Percentiles rank a stretch among this genome's conserved stretches.
phyloP scores from a whole-genome alignment of 64 coral and sea anemone species.

The Pocillopora damicornis region DNA sequence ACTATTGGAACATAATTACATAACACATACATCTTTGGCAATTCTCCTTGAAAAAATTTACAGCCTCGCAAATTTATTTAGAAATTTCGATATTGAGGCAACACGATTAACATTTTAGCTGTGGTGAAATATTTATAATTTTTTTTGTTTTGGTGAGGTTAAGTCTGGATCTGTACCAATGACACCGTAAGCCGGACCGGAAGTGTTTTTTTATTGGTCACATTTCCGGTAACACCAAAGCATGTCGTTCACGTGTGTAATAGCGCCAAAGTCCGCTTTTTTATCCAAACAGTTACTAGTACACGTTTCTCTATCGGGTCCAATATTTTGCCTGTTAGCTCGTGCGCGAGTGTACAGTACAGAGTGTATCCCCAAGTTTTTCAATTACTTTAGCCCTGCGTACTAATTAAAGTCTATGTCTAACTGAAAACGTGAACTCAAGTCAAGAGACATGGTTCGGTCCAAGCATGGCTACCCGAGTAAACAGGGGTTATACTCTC shows the following conservation, averaged over 20 bases:
- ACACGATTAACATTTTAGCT: too few relatives aligned
- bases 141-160: neutral
- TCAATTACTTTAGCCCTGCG: neutral
- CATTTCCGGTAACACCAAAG: neutral
- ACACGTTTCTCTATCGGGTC: neutral
- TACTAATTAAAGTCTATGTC: neutral
- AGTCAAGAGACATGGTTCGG: constrained; percentile 41
- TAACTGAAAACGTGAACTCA: neutral
- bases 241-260: neutral
- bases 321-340: neutral
- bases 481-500: constrained; percentile 89
- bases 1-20: too few relatives aligned
- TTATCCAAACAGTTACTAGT: neutral
- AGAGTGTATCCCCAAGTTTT: too few relatives aligned
- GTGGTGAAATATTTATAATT: neutral
- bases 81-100: too few relatives aligned
- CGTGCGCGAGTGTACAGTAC: neutral
- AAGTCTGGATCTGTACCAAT: too few relatives aligned
- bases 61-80: too few relatives aligned
- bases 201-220: neutral
- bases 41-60: too few relatives aligned
- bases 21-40: too few relatives aligned
- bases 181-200: neutral
- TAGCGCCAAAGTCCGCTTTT: constrained; percentile 12
- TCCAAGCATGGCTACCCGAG: constrained; percentile 65